Evolutionary conservation across 2,113 vertebrate genomes (phyloP).

Genomic region (Ciconia maguari): DNA sequence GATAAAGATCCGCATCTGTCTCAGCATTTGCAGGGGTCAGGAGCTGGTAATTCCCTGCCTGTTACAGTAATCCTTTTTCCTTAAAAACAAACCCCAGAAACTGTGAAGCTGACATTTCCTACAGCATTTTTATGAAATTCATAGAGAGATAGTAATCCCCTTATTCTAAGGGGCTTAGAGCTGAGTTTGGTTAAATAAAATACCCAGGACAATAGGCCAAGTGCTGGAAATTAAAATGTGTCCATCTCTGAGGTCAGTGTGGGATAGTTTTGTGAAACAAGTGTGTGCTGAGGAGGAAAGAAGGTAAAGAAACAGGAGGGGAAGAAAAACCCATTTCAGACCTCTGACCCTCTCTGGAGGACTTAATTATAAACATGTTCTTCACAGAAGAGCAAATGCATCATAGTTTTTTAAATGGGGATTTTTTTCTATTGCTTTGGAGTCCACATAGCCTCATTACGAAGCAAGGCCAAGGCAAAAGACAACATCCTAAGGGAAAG

Average conservation of each 20-base stretch:
- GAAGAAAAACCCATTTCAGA: neutral
- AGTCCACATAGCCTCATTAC: neutral
- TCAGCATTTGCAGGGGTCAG: neutral
- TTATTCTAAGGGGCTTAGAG: neutral
- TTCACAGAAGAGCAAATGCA: neutral
- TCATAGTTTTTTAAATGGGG: neutral
- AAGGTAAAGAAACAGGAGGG: neutral
- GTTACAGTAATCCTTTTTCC: neutral
- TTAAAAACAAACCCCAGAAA: neutral
- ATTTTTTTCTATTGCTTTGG: neutral
- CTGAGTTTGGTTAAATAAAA: neutral
- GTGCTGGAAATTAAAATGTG: neutral
- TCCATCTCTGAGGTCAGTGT: neutral
- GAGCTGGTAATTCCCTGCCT: neutral
- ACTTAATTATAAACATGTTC: neutral
- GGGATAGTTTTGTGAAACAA: neutral
- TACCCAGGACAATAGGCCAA: neutral
- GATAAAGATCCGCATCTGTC: neutral
- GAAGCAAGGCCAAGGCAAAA: neutral
- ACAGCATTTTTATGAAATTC: neutral
- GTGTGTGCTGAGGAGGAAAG: neutral
- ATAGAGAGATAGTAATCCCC: neutral
- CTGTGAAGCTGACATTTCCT: constrained; percentile 12
- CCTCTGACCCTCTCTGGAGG: neutral
- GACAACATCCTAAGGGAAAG: neutral